Evolutionary conservation across 1,140 invertebrate species (phyloP), one percentile per base, ranked within the genome.

Genomic region (Neodiprion lecontei): DNA sequence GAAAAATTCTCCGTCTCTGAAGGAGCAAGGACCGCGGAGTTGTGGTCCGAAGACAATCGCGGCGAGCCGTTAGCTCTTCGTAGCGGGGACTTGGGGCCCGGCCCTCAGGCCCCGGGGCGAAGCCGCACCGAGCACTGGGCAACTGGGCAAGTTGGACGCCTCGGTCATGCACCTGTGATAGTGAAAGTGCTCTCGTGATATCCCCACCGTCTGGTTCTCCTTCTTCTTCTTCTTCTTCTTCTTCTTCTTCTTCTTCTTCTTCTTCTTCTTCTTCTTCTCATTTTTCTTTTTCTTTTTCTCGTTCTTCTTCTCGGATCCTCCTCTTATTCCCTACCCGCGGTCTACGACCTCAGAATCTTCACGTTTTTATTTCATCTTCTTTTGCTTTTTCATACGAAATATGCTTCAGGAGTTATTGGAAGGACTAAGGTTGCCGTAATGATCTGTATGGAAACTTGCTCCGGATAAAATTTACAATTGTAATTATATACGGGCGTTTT

Each of bases 111-210:
- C 49, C 50, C 47, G 49, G 70, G 53, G 53, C 53, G 5, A 3
- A 61, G 53, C 53, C 28, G 5, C 28, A 61, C 53, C n/a, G 53
- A 17, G 53, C 53, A 61, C 53, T 61, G 53, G 53, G 53, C 53
- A 61, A 61, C 53, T 61, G 28, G 28, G 28, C 28, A 40, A 40
- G 75, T 81, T 77, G 77, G 70, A 77, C 78, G 78, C 73, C 67
- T 79, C 85, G 87, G 87, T 88, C 87, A 88, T 85, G 77, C 85
- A 88, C 86, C 87, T 88, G 85, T 87, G 81, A 88, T 84, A 88
- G 87, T 87, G 86, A 88, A 88, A 88, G 87, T 88, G 82, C 87
- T 84, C 82, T 84, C 82, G 53, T 61, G 11, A 5, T 61, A 80
- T 75, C 84, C 80, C 80, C 82, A 78, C 79, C 79, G 76, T 28